phyloP scores from a whole-genome alignment of 1,140 invertebrate genomes.

The Diorhabda carinulata region DNA sequence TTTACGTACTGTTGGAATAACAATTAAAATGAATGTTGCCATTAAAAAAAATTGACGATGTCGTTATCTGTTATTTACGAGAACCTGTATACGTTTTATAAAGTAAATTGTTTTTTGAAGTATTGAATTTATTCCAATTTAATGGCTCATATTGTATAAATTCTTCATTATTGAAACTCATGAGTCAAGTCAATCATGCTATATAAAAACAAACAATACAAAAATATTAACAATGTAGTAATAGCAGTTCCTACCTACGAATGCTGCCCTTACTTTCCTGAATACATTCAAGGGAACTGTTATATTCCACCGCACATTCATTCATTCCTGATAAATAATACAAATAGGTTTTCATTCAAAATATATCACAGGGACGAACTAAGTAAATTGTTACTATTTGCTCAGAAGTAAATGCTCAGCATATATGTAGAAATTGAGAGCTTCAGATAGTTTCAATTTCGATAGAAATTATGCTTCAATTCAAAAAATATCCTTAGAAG shows the following conservation, averaged over 20 bases:
- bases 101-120: too few species aligned
- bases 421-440: too few species aligned
- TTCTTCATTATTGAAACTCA: neutral
- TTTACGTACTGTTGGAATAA: too few species aligned
- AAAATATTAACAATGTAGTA: neutral
- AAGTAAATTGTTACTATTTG: neutral
- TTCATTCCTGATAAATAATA: neutral
- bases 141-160: neutral
- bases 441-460: too few species aligned
- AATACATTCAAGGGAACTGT: neutral
- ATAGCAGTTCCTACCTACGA: neutral
- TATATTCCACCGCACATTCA: neutral
- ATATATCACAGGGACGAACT: neutral
- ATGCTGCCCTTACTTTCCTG: neutral
- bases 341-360: constrained; percentile 1
- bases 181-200: neutral
- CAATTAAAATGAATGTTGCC: too few species aligned
- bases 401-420: too few species aligned
- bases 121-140: too few species aligned
- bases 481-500: too few species aligned
- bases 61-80: too few species aligned
- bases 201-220: neutral
- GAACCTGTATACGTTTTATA: too few species aligned
- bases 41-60: too few species aligned
- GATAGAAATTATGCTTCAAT: too few species aligned